A percentile compares a stretch with the other conserved stretches of the same genome.
These are phyloP conservation scores for Saccostrea glomerata DNA, from an alignment of 1,140 invertebrate species.

Conservation along the genomic window DNA sequence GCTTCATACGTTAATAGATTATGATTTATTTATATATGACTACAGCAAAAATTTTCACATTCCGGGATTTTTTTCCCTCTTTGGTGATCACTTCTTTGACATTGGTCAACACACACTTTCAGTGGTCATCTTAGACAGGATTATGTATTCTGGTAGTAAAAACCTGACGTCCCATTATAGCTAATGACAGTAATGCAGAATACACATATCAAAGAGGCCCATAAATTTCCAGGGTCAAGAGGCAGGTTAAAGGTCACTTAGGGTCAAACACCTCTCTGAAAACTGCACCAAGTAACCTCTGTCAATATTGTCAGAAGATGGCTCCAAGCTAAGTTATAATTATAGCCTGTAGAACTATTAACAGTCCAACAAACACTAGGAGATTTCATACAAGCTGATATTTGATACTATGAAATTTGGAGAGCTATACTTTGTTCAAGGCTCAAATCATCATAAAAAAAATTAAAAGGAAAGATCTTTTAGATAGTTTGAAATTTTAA, in stretches of 20 bases:
- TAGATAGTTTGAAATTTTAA: background rate
- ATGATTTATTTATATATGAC: too few relatives aligned
- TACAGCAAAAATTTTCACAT: background rate
- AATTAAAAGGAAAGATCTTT: background rate
- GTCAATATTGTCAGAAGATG: background rate
- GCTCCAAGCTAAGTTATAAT: background rate
- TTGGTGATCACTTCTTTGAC: background rate
- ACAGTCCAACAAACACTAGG: background rate
- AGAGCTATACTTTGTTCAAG: background rate
- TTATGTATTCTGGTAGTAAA: background rate
- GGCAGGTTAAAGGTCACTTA: background rate
- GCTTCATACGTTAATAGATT: too few relatives aligned
- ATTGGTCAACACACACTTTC: background rate
- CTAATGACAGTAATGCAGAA: background rate
- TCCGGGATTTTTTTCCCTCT: background rate
- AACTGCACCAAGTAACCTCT: background rate
- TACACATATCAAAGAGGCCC: background rate
- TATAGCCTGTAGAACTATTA: conserved; percentile 4
- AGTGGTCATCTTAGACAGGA: background rate
- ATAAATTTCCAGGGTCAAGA: conserved; percentile 5
- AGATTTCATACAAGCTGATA: conserved; percentile 14
- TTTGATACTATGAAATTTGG: background rate
- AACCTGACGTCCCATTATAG: background rate
- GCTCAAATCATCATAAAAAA: background rate
- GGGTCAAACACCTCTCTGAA: conserved; percentile 22